Conservation (phyloP, 2,888 invertebrate genomes). For the Cephus pygmeus region DNA sequence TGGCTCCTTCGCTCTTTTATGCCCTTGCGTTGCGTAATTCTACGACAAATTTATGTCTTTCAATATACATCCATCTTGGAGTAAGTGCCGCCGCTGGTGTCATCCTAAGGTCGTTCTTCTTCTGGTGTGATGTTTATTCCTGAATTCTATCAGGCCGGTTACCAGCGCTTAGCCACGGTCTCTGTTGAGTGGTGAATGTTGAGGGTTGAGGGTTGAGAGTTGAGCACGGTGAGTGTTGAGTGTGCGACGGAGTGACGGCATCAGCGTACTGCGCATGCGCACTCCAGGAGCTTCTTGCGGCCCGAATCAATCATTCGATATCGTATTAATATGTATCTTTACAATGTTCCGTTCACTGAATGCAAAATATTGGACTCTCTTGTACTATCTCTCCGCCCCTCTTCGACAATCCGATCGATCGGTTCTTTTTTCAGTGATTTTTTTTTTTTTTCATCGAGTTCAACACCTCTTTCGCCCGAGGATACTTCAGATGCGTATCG, state of each 20-base stretch:
- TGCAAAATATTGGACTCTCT: not conserved
- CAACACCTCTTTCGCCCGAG: not conserved
- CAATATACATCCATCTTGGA: conserved; percentile 23
- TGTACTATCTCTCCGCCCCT: not conserved
- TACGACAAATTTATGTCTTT: conserved; percentile 19
- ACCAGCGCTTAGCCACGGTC: not conserved
- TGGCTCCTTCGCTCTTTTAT: not conserved
- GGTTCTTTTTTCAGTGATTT: not conserved
- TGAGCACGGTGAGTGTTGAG: no score
- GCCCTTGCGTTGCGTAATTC: not conserved
- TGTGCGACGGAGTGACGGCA: not conserved
- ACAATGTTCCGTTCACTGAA: conserved; percentile 21
- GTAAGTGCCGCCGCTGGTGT: conserved; percentile 7
- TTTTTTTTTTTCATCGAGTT: not conserved
- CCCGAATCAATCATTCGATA: conserved; percentile 35
- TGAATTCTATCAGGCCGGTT: not conserved
- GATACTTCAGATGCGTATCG: not conserved
- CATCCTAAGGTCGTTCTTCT: not conserved
- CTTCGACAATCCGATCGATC: not conserved
- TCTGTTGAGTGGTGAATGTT: not conserved
- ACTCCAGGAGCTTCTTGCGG: not conserved
- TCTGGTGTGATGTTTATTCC: not conserved
- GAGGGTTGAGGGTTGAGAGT: not conserved
- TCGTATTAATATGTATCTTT: conserved; percentile 33
- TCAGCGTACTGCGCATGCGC: not conserved